phyloP scores from a whole-genome alignment of 37 sponge, comb jelly and placozoan species.

The Beroe forskalii region DNA sequence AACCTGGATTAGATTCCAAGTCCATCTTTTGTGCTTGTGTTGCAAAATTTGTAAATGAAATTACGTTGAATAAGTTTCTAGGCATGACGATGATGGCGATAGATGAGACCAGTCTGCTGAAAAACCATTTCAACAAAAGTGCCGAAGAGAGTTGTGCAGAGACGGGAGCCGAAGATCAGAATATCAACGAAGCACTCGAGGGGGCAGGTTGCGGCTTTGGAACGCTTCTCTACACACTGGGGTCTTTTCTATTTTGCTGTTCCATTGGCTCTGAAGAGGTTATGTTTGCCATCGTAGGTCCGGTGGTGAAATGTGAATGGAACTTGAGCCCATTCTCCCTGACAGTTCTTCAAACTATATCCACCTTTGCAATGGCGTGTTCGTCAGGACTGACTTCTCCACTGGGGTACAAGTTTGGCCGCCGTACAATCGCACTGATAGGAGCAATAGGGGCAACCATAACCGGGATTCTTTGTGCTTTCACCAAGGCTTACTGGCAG shows the following conservation, averaged over 20 bases:
- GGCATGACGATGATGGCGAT: too few species aligned
- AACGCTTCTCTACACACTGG: neutral
- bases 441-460: neutral
- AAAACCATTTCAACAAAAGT: too few species aligned
- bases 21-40: too few species aligned
- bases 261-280: neutral
- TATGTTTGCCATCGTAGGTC: neutral
- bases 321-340: neutral
- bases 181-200: too few species aligned
- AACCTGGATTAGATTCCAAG: too few species aligned
- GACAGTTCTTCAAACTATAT: neutral
- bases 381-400: neutral
- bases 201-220: neutral
- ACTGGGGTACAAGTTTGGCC: neutral
- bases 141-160: too few species aligned
- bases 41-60: too few species aligned
- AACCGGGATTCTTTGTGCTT: neutral
- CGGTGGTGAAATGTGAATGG: neutral
- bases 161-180: too few species aligned
- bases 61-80: too few species aligned
- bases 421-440: neutral
- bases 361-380: neutral
- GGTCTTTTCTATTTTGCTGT: neutral
- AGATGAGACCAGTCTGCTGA: too few species aligned
- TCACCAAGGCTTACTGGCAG: neutral